Base-by-base conservation (phyloP, 2,888 invertebrate genomes). In the Abscondita cerata region DNA sequence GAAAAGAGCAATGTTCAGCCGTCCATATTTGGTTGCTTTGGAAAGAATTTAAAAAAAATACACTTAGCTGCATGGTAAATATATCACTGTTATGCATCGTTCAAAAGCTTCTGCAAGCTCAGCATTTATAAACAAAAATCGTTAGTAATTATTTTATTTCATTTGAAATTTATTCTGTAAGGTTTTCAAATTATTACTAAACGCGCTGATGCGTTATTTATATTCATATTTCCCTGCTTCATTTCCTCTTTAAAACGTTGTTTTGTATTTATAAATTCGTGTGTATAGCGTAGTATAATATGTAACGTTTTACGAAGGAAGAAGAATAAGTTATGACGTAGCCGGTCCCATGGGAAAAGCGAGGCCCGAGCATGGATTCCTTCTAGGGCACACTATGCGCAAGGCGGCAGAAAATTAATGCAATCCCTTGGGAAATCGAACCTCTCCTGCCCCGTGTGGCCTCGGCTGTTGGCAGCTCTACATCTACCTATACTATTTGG, bases 341-440 rank as follows among this genome's bases (percentile, higher is more conserved):
- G 76, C 73, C 72, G 67, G 70, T 71, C 76, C 75, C 74, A 61
- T 47, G 75, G 73, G 79, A 73, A 68, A 68, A 69, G 68, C 73
- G 73, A 73, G 73, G 75, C 75, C 72, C 72, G 76, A 76, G 73
- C 76, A 74, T 72, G 71, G 65, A 76, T 82, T 83, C 87, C 84
- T 86, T 73, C 69, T 86, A 81, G 87, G 82, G 86, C 84, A 85
- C 83, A n/a, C n/a, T 88, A 86, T 87, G 87, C 87, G 86, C 87
- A 87, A 87, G 87, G 87, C 87, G 87, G 87, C 87, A 87, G 87
- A 88, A 88, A 88, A 88, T 88, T 87, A 87, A 87, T 87, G 86
- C 83, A 84, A 83, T 78, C 86, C 83, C 85, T 72, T 74, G 86
- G 86, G 86, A 86, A 86, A 87, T 86, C 85, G 85, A 84, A 82